Base-by-base conservation (phyloP, 2,113 vertebrate species). In the Corythaixoides concolor region DNA sequence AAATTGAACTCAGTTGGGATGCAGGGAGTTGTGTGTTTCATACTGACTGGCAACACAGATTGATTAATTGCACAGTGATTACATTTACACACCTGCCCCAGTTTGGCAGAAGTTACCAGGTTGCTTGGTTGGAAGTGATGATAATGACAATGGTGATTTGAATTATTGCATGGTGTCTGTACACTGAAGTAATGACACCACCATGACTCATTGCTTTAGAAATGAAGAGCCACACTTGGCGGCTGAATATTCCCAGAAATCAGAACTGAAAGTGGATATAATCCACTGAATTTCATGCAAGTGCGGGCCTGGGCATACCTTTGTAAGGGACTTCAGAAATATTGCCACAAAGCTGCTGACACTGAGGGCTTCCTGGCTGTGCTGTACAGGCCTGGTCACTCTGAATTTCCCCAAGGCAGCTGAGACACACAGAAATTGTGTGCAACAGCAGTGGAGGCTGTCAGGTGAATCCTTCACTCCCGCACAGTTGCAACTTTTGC, bases 51-150 rank as follows among this genome's bases (percentile, higher is more conserved):
- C 50, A 52, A 55, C 20, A 69, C 35, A 2, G 45, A 47, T 53
- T 77, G 84, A 96, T 69, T 49, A 96, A 86, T n/a, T 75, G 79
- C 81, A 63, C 28, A 35, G 76, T 67, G 82, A 87, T 94, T 84
- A 45, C 69, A 20, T 33, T n/a, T 55, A 91, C 92, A 85, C 60
- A 74, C 77, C 22, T 80, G 94, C 78, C 47, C 82, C 56, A 10
- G 17, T 70, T 59, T 77, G 17, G 70, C 58, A 84, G 83, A 79
- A 88, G 33, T 24, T 63, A 55, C 47, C 35, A 53, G 37, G 17
- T 67, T 89, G 62, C 76, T 94, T 52, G 22, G 41, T n/a, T 16
- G 27, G 80, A 93, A 58, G 67, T 41, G 92, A 85, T 53, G 70
- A 50, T 19, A 43, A n/a, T 4, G 43, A n/a, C 59, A 84, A 1